phyloP scores from a whole-genome alignment of 2,888 invertebrate genomes.

The Lochmaea crataegi region DNA sequence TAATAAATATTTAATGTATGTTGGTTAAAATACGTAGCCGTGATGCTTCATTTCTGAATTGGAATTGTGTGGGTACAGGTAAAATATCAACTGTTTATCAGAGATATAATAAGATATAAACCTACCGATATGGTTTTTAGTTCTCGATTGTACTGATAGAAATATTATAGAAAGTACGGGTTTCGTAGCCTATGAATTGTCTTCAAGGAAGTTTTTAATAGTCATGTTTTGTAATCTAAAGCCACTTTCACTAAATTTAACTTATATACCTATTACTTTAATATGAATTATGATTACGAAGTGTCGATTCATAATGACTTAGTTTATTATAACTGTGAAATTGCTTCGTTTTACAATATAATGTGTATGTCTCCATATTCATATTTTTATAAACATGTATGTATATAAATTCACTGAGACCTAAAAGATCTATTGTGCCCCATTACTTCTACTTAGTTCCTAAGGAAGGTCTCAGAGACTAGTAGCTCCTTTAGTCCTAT shows the following conservation, averaged over 20 bases:
- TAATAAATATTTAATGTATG: background rate
- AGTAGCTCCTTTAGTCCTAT: too few species aligned
- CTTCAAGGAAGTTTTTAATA: slow-evolving; percentile 32
- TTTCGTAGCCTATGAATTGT: slow-evolving; percentile 8
- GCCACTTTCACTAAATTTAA: slow-evolving; percentile 37
- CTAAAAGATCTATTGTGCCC: too few species aligned
- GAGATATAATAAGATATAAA: slow-evolving; percentile 24
- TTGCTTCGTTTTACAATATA: slow-evolving; percentile 17
- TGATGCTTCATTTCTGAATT: slow-evolving; percentile 9
- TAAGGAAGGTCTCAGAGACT: too few species aligned
- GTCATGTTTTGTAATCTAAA: slow-evolving; percentile 11
- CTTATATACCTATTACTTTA: slow-evolving; percentile 19
- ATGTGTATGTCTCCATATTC: background rate
- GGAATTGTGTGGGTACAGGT: background rate
- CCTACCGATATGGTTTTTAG: slow-evolving; percentile 5
- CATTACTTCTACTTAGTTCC: too few species aligned
- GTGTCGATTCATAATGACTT: background rate
- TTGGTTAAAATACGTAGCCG: background rate
- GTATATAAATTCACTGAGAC: too few species aligned
- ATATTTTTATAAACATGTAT: too few species aligned
- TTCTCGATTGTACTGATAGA: slow-evolving; percentile 7
- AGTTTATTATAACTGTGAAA: slow-evolving; percentile 16
- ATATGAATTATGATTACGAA: slow-evolving; percentile 28
- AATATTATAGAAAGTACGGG: slow-evolving; percentile 26
- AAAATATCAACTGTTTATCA: slow-evolving; percentile 37